phyloP scores from a whole-genome alignment of 2,113 vertebrate species.

The Numenius arquata region DNA sequence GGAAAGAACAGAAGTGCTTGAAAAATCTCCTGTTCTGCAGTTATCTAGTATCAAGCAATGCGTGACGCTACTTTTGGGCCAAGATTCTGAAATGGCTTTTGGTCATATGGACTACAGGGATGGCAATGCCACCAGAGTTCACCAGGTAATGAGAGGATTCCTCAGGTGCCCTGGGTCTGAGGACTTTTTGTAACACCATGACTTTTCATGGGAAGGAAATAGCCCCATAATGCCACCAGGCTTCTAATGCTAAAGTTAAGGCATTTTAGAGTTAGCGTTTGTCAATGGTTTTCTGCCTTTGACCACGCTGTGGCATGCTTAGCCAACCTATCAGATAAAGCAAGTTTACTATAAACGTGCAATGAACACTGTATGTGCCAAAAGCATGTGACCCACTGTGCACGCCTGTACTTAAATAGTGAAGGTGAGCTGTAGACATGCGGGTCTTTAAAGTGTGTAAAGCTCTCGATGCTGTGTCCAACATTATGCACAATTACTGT shows the following conservation, averaged over 20 bases:
- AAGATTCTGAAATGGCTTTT: not conserved
- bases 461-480: not conserved
- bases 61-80: not conserved
- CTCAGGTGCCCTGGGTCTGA: not conserved
- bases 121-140: not conserved
- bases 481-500: not conserved
- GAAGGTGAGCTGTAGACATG: not conserved
- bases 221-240: not conserved
- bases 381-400: accelerated
- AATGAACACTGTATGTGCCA: not conserved
- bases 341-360: accelerated
- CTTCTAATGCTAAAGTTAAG: not conserved
- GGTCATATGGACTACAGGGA: not conserved
- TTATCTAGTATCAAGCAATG: not conserved
- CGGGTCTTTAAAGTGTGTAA: not conserved
- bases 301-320: not conserved
- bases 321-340: not conserved
- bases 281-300: not conserved
- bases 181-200: not conserved
- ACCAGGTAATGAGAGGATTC: not conserved
- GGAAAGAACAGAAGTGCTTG: not conserved
- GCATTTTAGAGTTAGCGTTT: not conserved
- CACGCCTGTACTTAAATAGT: accelerated
- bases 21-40: not conserved
- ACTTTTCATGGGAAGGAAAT: not conserved